Percentiles rank a stretch among this genome's conserved stretches.
Evolutionary conservation across 2,113 vertebrate genomes (phyloP).

Genomic region (Axis porcinus): DNA sequence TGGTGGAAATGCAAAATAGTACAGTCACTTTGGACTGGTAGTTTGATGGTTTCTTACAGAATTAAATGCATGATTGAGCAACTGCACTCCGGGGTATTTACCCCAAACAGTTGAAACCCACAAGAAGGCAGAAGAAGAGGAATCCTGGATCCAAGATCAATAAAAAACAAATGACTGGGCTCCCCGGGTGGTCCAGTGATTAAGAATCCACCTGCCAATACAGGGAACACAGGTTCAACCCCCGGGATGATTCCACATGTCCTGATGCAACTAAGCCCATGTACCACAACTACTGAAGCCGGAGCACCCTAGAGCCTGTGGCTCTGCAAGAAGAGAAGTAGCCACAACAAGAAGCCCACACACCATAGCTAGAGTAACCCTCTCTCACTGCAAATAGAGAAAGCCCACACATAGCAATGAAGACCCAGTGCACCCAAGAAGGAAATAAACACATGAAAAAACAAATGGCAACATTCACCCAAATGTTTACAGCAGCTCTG

Average conservation of each 20-base stretch:
- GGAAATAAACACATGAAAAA: not conserved
- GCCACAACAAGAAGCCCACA: accelerated
- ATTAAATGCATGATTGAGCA: accelerated
- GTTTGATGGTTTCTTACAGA: not conserved
- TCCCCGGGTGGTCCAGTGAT: not conserved
- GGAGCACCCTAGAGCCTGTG: not conserved
- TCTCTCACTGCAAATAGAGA: not conserved
- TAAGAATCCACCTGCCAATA: not conserved
- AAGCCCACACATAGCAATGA: not conserved
- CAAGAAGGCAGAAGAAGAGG: not conserved
- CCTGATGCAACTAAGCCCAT: not conserved
- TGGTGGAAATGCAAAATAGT: accelerated
- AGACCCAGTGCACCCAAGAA: not conserved
- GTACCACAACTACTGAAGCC: not conserved
- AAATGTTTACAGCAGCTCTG: accelerated
- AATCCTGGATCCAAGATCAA: not conserved
- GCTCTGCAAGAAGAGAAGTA: not conserved
- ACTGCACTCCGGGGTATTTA: not conserved
- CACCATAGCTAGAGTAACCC: not conserved
- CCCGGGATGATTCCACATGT: not conserved
- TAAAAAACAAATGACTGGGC: not conserved
- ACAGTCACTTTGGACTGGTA: not conserved
- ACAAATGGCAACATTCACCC: not conserved
- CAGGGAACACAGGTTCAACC: not conserved
- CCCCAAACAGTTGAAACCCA: not conserved